phyloP scores from a whole-genome alignment of 2,113 vertebrate genomes.

The Odocoileus hemionus region DNA sequence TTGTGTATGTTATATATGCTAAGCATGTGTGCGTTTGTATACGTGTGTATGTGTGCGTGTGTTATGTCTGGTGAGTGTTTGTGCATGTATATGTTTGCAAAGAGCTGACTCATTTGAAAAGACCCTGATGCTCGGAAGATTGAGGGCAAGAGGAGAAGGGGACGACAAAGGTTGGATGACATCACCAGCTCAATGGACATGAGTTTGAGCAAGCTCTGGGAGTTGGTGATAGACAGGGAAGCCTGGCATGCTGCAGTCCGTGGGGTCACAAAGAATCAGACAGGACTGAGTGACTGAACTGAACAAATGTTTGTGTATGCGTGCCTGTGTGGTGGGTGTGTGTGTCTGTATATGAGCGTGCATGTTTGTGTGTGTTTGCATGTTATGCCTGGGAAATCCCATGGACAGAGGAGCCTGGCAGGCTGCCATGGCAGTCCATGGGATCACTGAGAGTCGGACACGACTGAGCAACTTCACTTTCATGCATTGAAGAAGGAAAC shows the following conservation, averaged over 20 bases:
- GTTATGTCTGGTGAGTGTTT: not conserved
- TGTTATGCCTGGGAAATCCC: not conserved
- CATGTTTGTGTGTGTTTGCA: accelerated
- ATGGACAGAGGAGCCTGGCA: too few relatives aligned
- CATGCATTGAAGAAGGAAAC: too few relatives aligned
- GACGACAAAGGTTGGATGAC: not conserved
- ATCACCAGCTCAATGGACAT: not conserved
- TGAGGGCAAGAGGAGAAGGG: not conserved
- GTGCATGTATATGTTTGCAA: not conserved
- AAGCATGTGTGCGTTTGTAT: too few relatives aligned
- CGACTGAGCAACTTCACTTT: too few relatives aligned
- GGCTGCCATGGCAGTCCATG: too few relatives aligned
- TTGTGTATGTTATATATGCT: not conserved
- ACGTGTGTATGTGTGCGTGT: accelerated
- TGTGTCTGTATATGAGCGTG: accelerated
- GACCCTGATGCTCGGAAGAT: not conserved
- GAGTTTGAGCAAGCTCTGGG: not conserved
- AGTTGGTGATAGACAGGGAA: not conserved
- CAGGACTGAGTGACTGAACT: accelerated
- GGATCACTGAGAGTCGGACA: too few relatives aligned
- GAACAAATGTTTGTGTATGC: not conserved
- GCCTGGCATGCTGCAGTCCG: not conserved
- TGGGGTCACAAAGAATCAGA: accelerated
- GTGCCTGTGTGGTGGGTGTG: not conserved
- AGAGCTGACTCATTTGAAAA: not conserved